phyloP scores from a whole-genome alignment of 2,888 invertebrate species.

The Leistus spinibarbis region DNA sequence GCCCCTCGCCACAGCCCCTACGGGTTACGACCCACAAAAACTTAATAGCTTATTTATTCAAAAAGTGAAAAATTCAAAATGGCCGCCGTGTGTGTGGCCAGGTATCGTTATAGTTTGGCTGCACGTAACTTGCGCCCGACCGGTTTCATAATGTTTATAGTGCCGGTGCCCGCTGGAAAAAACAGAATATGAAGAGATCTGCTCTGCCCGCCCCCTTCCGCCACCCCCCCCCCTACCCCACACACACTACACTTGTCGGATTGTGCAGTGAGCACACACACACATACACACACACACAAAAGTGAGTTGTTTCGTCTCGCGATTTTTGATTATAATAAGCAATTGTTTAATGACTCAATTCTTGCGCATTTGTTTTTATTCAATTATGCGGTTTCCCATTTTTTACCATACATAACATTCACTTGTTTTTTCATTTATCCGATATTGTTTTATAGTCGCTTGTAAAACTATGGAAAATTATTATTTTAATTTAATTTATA shows the following conservation, averaged over 20 bases:
- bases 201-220: background rate
- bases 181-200: background rate
- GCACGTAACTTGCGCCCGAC: slow-evolving; percentile 36
- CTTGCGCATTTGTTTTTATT: background rate
- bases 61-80: slow-evolving; percentile 60
- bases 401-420: too few relatives aligned
- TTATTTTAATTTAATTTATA: too few relatives aligned
- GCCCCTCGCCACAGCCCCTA: background rate
- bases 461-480: too few relatives aligned
- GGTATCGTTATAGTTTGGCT: slow-evolving; percentile 43
- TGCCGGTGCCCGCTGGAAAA: slow-evolving; percentile 45
- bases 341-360: slow-evolving; percentile 35
- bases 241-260: too few relatives aligned
- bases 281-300: background rate
- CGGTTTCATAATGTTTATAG: slow-evolving; percentile 35
- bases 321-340: slow-evolving; percentile 32
- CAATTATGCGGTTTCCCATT: too few relatives aligned
- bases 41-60: slow-evolving; percentile 61
- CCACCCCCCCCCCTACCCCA: too few relatives aligned
- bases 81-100: slow-evolving; percentile 50
- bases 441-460: too few relatives aligned
- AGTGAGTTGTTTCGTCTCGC: slow-evolving; percentile 23
- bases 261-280: background rate
- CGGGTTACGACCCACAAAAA: slow-evolving; percentile 55
- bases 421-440: too few relatives aligned